A percentile compares a stretch with the other conserved stretches of the same genome.
Conservation (phyloP, 2,797 vertebrate genomes). For the Chrysocyon brachyurus region DNA sequence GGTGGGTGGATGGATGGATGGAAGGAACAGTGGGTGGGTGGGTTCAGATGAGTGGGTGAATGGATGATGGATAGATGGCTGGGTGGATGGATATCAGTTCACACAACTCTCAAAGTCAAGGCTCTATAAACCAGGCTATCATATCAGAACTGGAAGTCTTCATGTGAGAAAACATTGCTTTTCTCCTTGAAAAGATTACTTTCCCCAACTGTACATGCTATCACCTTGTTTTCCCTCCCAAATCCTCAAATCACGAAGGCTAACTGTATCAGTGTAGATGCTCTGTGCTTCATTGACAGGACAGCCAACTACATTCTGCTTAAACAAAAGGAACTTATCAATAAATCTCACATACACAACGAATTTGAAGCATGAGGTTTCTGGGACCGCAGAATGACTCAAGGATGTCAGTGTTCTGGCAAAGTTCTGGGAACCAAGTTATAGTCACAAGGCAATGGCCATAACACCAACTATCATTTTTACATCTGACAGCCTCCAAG, state of each 20-base stretch:
- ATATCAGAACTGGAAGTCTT: neutral
- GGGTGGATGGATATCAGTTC: neutral
- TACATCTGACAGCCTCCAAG: neutral
- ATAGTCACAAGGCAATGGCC: neutral
- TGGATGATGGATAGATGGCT: neutral
- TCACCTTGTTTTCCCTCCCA: slow-evolving; percentile 7
- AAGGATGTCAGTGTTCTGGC: neutral
- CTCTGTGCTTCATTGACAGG: slow-evolving; percentile 32
- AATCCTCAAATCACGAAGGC: neutral
- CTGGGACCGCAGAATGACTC: neutral
- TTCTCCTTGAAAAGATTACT: slow-evolving; percentile 9
- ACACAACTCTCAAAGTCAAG: neutral
- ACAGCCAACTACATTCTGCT: neutral
- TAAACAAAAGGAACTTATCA: neutral
- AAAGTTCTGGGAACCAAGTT: neutral
- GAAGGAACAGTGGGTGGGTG: neutral
- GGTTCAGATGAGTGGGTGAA: neutral
- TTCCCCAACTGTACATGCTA: neutral
- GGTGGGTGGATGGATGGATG: neutral
- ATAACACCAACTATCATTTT: neutral
- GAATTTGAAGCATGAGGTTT: neutral
- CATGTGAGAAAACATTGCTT: neutral
- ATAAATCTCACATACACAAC: neutral
- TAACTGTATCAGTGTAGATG: neutral
- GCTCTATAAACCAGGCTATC: neutral